Conservation (phyloP, 1,140 invertebrate genomes). For the Drosophila pseudoananassae region DNA sequence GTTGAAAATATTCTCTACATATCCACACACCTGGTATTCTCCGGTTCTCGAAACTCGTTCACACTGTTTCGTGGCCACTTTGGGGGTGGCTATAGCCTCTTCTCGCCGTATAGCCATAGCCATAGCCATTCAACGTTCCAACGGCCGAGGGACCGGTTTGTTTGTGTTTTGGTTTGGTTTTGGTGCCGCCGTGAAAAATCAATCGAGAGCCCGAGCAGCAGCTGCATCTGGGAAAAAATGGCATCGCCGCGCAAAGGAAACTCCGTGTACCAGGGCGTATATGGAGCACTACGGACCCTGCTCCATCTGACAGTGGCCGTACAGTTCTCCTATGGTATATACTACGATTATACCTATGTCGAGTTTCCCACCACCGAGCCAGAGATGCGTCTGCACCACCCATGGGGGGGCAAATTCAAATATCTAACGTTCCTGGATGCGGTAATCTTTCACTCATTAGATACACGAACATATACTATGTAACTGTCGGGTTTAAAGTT, state of each 20-base stretch:
- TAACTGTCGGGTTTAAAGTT: conserved; percentile 27
- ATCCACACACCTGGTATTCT: not conserved
- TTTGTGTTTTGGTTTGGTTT: conserved; percentile 16
- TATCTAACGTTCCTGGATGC: conserved; percentile 94
- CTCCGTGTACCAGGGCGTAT: conserved; percentile 78
- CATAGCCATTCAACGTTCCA: conserved; percentile 9
- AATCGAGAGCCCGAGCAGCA: conserved; percentile 47
- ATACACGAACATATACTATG: not conserved
- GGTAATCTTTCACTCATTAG: conserved; percentile 85
- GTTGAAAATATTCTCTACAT: not conserved
- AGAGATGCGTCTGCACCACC: conserved; percentile 81
- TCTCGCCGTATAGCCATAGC: conserved; percentile 7
- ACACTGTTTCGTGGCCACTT: conserved; percentile 6
- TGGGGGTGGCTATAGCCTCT: conserved; percentile 8
- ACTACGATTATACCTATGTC: conserved; percentile 90
- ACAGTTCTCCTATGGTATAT: conserved; percentile 89
- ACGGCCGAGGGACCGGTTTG: conserved; percentile 34
- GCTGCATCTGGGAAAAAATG: conserved; percentile 30
- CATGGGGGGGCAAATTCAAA: conserved; percentile 92
- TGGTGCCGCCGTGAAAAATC: conserved; percentile 63
- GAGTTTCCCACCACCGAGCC: conserved; percentile 85
- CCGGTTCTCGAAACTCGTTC: not conserved
- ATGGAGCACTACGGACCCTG: conserved; percentile 84
- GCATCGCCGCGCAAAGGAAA: conserved; percentile 30
- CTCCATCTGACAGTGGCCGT: conserved; percentile 88